Conservation (phyloP, 2,113 vertebrate genomes). For the Mus musculus region GRCm39 chrX:146268001-146268500, state of each 20-base stretch:
- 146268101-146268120: background rate
- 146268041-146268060: slow-evolving; percentile 5
- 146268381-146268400: background rate
- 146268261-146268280: slow-evolving; percentile 10
- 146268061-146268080: slow-evolving; percentile 49
- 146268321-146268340: slow-evolving; percentile 38
- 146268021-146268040: slow-evolving; percentile 30
- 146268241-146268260: background rate
- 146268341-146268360: background rate
- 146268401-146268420: slow-evolving; percentile 33
- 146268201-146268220: slow-evolving; percentile 34
- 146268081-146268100: slow-evolving; percentile 20
- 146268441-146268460: background rate
- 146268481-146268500: background rate
- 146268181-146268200: slow-evolving; percentile 5
- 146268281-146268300: slow-evolving; percentile 40
- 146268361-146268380: background rate
- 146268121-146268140: background rate
- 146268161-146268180: slow-evolving; percentile 39
- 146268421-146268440: slow-evolving; percentile 33
- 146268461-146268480: background rate
- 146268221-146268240: slow-evolving; percentile 45
- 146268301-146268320: slow-evolving; percentile 30
- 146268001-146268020: slow-evolving; percentile 5
- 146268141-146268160: slow-evolving; percentile 43